A percentile compares a stretch with the other conserved stretches of the same genome.
Conservation (phyloP, 2,888 invertebrate genomes). For the Caenorhabditis sp. region DNA sequence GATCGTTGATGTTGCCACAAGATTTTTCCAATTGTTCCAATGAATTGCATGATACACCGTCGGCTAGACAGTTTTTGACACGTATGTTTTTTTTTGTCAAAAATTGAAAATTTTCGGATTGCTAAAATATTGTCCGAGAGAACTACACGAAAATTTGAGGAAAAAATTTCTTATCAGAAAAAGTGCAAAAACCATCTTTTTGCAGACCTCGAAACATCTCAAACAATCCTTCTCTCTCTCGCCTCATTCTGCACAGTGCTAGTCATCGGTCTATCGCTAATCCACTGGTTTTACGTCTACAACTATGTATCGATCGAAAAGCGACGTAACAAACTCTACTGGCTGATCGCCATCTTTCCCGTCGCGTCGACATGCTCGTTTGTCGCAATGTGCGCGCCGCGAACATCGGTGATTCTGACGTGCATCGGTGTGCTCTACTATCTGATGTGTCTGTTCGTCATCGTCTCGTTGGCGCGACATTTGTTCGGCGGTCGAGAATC, state of each 20-base stretch:
- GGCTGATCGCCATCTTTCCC: constrained; percentile 65
- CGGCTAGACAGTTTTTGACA: constrained; percentile 47
- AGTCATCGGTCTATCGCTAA: constrained; percentile 48
- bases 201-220: constrained; percentile 55
- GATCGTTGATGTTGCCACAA: constrained; percentile 43
- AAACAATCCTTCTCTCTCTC: constrained; percentile 58
- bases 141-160: too few species aligned
- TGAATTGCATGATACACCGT: constrained; percentile 44
- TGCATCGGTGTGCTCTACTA: constrained; percentile 66
- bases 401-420: constrained; percentile 63
- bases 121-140: too few species aligned
- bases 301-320: constrained; percentile 63
- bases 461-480: constrained; percentile 65
- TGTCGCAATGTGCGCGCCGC: constrained; percentile 65
- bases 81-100: constrained; percentile 31
- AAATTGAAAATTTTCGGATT: neutral
- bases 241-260: constrained; percentile 50
- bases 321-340: constrained; percentile 65
- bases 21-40: constrained; percentile 48
- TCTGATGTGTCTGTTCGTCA: constrained; percentile 66
- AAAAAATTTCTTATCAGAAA: too few species aligned
- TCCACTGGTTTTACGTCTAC: constrained; percentile 57
- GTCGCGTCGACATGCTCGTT: constrained; percentile 63
- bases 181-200: neutral
- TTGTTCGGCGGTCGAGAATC: constrained; percentile 53